phyloP scores from a whole-genome alignment of 2,113 vertebrate species.

The Nicator chloris region DNA sequence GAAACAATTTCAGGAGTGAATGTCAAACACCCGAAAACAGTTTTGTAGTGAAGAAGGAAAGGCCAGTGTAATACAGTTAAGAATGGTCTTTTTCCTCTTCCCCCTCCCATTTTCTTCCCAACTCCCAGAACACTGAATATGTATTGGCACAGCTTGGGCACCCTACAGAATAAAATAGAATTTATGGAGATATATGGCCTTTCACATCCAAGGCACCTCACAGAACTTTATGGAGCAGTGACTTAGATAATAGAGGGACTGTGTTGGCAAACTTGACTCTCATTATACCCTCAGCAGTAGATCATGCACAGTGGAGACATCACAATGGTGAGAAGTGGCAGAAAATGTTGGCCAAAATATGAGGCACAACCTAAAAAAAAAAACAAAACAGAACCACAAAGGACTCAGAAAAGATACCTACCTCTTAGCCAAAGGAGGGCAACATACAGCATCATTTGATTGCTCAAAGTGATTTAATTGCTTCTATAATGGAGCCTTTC shows the following conservation, averaged over 20 bases:
- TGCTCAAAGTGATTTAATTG: background rate
- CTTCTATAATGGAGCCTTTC: background rate
- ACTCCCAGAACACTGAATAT: slow-evolving; percentile 53
- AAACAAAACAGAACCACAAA: background rate
- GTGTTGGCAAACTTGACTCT: slow-evolving; percentile 61
- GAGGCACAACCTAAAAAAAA: background rate
- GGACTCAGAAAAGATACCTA: background rate
- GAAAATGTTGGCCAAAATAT: slow-evolving; percentile 40
- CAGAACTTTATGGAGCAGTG: slow-evolving; percentile 62
- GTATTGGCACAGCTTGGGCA: slow-evolving; percentile 44
- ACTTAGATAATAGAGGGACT: slow-evolving; percentile 65
- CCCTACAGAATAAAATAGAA: slow-evolving; percentile 42
- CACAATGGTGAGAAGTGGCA: slow-evolving; percentile 20
- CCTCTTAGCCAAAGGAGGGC: background rate
- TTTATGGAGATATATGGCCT: slow-evolving; percentile 62
- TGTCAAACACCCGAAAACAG: background rate
- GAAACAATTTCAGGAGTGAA: background rate
- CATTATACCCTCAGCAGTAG: slow-evolving; percentile 47
- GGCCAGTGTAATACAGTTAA: background rate
- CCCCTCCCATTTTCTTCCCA: background rate
- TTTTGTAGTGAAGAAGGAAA: background rate
- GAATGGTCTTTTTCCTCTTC: background rate
- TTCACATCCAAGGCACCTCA: slow-evolving; percentile 67
- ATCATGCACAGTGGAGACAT: slow-evolving; percentile 27
- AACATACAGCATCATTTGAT: background rate